These are phyloP conservation scores for Formica selysi DNA, from an alignment of 1,140 invertebrate species.

Conservation along the genomic window DNA sequence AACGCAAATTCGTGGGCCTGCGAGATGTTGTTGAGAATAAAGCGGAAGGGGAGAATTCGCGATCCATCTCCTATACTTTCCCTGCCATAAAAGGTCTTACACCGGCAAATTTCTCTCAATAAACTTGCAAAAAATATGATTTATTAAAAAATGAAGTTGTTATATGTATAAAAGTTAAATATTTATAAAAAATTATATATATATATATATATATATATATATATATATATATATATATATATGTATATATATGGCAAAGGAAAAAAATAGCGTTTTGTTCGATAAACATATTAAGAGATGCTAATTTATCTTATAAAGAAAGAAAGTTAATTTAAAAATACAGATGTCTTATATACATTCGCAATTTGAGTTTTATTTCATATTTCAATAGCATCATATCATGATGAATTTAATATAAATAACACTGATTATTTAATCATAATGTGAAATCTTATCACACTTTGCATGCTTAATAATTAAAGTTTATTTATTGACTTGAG, in stretches of 20 bases:
- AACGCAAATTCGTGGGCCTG: neutral
- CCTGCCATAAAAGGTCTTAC: neutral
- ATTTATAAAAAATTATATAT: neutral
- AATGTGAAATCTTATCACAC: neutral
- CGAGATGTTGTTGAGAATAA: neutral
- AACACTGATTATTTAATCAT: neutral
- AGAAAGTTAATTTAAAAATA: neutral
- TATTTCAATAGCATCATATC: neutral
- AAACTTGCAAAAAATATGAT: neutral
- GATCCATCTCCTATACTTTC: no score
- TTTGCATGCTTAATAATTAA: neutral
- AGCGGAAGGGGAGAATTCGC: slow-evolving; percentile 19
- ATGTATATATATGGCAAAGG: no score
- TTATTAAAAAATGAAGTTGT: neutral
- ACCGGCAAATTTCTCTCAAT: neutral
- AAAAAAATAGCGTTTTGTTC: neutral
- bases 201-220: no score
- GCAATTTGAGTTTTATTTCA: neutral
- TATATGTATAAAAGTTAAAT: neutral
- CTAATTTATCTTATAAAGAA: neutral
- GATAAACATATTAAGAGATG: no score
- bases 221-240: neutral
- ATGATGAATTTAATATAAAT: neutral
- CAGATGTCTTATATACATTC: neutral
- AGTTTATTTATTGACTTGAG: neutral